Conservation (phyloP, 2,888 invertebrate genomes). For the Bellardia bayeri region DNA sequence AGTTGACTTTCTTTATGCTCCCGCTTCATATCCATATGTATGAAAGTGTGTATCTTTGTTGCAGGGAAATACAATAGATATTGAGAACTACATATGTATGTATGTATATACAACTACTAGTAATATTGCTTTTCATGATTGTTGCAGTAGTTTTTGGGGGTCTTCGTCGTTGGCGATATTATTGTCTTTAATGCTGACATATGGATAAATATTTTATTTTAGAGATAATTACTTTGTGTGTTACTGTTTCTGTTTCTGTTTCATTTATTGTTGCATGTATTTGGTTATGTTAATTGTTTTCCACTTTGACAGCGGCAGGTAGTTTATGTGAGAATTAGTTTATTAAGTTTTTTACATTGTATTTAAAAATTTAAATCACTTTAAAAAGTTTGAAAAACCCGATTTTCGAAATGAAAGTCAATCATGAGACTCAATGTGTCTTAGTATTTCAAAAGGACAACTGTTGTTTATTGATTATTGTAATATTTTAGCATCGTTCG, state of each 20-base stretch:
- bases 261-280: conserved; percentile 39
- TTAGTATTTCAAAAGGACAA: no score
- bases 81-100: neutral
- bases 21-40: conserved; percentile 36
- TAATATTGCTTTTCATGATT: conserved; percentile 31
- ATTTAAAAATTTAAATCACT: conserved; percentile 13
- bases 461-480: no score
- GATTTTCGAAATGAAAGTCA: neutral
- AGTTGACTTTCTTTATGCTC: conserved; percentile 73
- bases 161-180: conserved; percentile 78
- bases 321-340: conserved; percentile 70
- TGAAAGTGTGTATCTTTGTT: neutral
- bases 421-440: no score
- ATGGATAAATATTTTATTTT: conserved; percentile 71
- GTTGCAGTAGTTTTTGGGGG: conserved; percentile 54
- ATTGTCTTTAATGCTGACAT: conserved; percentile 78
- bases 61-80: conserved; percentile 52
- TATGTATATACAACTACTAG: conserved; percentile 2
- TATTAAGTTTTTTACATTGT: conserved; percentile 17
- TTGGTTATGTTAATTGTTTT: conserved; percentile 71
- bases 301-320: conserved; percentile 68
- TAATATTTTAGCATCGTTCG: no score
- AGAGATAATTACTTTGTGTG: conserved; percentile 64
- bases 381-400: neutral
- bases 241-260: conserved; percentile 52